Evolutionary conservation across 2,113 vertebrate genomes (phyloP).

Genomic region (Calidris pugnax): DNA sequence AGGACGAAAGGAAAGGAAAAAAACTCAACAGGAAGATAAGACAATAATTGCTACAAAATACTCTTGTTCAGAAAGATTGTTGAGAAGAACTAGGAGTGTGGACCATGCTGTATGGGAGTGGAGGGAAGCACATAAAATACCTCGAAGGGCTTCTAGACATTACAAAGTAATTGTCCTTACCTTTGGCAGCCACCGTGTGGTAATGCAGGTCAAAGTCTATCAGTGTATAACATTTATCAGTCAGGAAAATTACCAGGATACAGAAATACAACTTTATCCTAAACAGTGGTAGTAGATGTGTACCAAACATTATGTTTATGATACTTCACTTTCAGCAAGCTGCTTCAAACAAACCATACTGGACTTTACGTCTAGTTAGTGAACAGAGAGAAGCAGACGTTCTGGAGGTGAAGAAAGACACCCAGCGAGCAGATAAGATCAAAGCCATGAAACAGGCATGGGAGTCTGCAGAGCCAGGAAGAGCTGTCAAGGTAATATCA

Average conservation of each 20-base stretch:
- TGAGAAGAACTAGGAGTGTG: background rate
- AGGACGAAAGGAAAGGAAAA: background rate
- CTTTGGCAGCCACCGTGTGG: background rate
- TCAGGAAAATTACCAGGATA: background rate
- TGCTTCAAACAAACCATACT: constrained; percentile 77
- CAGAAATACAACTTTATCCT: background rate
- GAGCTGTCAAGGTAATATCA: constrained; percentile 81
- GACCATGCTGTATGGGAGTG: background rate
- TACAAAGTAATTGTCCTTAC: background rate
- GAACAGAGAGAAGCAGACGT: constrained; percentile 74
- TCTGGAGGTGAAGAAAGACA: constrained; percentile 84
- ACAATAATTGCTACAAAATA: background rate
- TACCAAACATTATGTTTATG: background rate
- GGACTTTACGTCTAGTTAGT: constrained; percentile 81
- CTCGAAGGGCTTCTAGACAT: background rate
- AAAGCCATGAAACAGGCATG: constrained; percentile 87
- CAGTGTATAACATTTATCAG: background rate
- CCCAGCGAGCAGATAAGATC: constrained; percentile 82
- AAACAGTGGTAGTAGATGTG: background rate
- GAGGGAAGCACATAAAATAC: background rate
- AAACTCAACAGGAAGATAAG: background rate
- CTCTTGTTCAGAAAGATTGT: background rate
- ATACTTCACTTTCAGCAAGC: constrained; percentile 49
- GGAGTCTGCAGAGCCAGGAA: constrained; percentile 86
- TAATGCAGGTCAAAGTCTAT: background rate